These are phyloP conservation scores for Hydrochoerus hydrochaeris DNA, from an alignment of 2,113 vertebrate species.

Conservation along the genomic window DNA sequence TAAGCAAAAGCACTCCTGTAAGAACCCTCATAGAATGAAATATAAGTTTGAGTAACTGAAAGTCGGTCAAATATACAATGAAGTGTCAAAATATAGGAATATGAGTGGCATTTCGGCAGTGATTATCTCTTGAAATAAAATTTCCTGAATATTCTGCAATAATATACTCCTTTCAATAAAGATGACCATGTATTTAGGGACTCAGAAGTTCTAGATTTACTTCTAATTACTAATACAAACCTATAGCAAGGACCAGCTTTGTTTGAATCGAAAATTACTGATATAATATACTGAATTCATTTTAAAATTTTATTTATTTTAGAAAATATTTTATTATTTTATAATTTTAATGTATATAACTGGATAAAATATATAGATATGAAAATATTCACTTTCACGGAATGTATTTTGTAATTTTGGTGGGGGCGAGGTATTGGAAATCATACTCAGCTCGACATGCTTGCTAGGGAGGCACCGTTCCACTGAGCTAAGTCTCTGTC, in stretches of 20 bases:
- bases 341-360: not conserved
- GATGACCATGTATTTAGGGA: not conserved
- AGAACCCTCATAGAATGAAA: not conserved
- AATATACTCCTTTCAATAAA: not conserved
- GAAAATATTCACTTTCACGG: not conserved
- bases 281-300: too few relatives aligned
- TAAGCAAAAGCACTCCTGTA: not conserved
- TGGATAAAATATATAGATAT: not conserved
- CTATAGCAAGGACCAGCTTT: not conserved
- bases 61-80: not conserved
- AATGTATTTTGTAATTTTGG: not conserved
- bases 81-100: not conserved
- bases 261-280: not conserved
- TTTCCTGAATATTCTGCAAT: not conserved
- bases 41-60: not conserved
- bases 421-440: too few relatives aligned
- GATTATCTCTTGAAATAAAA: not conserved
- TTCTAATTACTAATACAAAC: not conserved
- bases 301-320: not conserved
- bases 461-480: too few relatives aligned
- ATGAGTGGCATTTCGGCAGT: not conserved
- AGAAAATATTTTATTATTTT: not conserved
- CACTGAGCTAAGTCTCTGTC: too few relatives aligned
- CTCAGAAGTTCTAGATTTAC: not conserved
- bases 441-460: too few relatives aligned